Conservation (phyloP, 1,140 invertebrate species). For the Pachypeltis micranthus region DNA sequence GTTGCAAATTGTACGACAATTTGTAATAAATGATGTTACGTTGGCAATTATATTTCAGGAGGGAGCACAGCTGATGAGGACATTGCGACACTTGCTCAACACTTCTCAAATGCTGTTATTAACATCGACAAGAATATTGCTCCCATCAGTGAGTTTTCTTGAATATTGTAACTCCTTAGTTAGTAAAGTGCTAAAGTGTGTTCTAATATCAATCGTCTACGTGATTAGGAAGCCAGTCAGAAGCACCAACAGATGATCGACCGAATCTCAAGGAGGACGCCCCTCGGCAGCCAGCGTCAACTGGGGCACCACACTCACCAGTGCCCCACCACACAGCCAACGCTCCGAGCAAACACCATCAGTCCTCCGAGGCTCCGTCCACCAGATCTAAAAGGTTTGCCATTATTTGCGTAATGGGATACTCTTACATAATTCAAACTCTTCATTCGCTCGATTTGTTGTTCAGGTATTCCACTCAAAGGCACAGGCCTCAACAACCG, state of each 20-base stretch:
- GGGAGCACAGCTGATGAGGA: conserved; percentile 15
- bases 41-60: background rate
- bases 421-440: too few relatives aligned
- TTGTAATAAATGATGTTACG: too few relatives aligned
- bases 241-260: background rate
- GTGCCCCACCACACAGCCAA: background rate
- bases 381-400: conserved; percentile 57
- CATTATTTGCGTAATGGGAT: too few relatives aligned
- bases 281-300: background rate
- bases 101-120: conserved; percentile 20
- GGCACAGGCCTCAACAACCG: conserved; percentile 47
- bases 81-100: conserved; percentile 15
- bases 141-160: background rate
- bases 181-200: too few relatives aligned
- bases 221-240: background rate
- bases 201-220: too few relatives aligned
- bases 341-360: conserved; percentile 24
- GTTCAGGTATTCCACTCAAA: conserved; percentile 47
- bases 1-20: too few relatives aligned
- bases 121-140: conserved; percentile 17
- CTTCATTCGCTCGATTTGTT: too few relatives aligned
- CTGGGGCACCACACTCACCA: conserved; percentile 6
- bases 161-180: too few relatives aligned
- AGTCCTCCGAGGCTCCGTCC: conserved; percentile 31
- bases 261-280: background rate